Conservation (phyloP, 1,140 invertebrate genomes). For the Caenorhabditis elegans region DNA sequence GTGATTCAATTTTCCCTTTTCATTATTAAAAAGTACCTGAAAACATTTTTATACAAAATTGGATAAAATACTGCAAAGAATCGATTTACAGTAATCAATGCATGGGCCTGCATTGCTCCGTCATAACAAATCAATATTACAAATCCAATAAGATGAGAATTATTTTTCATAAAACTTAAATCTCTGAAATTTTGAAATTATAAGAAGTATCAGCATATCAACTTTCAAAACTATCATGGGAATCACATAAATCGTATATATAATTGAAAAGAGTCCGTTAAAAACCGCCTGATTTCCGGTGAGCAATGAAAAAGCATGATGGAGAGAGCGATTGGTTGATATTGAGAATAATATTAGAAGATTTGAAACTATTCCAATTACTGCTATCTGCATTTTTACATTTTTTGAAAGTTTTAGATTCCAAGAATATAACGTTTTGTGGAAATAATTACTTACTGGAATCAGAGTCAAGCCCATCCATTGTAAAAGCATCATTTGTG, state of each 20-base stretch:
- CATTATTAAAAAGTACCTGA: background rate
- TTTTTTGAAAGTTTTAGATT: too few species aligned
- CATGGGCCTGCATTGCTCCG: background rate
- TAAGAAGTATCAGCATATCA: too few species aligned
- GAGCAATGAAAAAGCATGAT: background rate
- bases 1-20: background rate
- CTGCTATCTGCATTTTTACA: too few species aligned
- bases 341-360: too few species aligned
- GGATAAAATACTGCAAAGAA: background rate
- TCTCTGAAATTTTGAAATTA: background rate
- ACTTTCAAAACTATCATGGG: background rate
- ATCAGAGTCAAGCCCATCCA: too few species aligned
- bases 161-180: background rate
- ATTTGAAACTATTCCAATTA: too few species aligned
- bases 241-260: background rate
- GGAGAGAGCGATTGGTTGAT: background rate
- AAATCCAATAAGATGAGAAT: background rate
- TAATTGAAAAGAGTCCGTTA: background rate
- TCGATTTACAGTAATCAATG: background rate
- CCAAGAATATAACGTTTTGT: too few species aligned
- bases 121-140: background rate
- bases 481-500: too few species aligned
- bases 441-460: too few species aligned
- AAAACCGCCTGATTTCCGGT: background rate
- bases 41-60: background rate